A percentile compares a stretch with the other conserved stretches of the same genome.
These are phyloP conservation scores for Nerophis lumbriciformis DNA, from an alignment of 2,113 vertebrate genomes.

Conservation along the genomic window DNA sequence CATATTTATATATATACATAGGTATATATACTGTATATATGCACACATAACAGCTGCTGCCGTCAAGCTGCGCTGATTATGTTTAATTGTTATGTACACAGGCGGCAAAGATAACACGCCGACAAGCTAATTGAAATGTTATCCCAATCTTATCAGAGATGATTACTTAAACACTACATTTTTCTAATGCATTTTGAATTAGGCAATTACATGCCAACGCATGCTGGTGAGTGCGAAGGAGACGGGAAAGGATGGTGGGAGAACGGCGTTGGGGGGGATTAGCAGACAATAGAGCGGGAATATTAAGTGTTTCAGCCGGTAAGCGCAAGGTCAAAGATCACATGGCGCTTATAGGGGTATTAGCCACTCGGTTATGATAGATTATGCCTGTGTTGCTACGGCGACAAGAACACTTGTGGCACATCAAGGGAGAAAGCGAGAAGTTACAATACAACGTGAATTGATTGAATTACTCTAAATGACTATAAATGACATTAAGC, in stretches of 20 bases:
- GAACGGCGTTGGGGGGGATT: constrained; percentile 16
- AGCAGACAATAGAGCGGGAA: constrained; percentile 60
- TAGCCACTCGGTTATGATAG: constrained; percentile 71
- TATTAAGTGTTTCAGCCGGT: constrained; percentile 65
- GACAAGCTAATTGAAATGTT: constrained; percentile 67
- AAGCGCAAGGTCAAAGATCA: constrained; percentile 65
- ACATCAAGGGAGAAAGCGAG: constrained; percentile 11
- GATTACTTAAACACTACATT: constrained; percentile 67
- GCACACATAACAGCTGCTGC: constrained; percentile 50
- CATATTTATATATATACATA: too few species aligned
- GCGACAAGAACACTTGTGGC: constrained; percentile 33
- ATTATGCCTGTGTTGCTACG: constrained; percentile 67
- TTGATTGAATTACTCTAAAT: too few species aligned
- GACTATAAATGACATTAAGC: too few species aligned
- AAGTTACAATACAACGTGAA: too few species aligned
- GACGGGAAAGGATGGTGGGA: neutral
- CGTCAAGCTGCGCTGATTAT: constrained; percentile 48
- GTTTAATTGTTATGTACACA: constrained; percentile 65
- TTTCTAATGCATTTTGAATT: constrained; percentile 72
- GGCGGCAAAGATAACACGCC: constrained; percentile 49
- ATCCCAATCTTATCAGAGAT: constrained; percentile 65
- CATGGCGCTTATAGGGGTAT: constrained; percentile 67
- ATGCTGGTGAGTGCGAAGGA: constrained; percentile 29
- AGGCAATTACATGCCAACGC: constrained; percentile 67
- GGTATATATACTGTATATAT: neutral